These are phyloP conservation scores for Plagiodera versicolora DNA, from an alignment of 2,888 invertebrate species.

Conservation along the genomic window DNA sequence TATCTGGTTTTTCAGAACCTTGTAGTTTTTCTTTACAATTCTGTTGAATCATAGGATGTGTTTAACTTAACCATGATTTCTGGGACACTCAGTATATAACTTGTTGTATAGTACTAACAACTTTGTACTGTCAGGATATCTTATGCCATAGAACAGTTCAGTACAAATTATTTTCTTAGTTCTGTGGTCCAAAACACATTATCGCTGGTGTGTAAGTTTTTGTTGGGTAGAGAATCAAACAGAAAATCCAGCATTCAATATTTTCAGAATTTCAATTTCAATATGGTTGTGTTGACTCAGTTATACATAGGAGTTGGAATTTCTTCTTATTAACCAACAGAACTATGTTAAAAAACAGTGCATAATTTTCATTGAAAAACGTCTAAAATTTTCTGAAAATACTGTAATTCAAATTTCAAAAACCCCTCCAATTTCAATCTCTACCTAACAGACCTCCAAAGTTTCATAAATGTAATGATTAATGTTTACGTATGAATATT, in stretches of 20 bases:
- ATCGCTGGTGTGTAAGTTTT: neutral
- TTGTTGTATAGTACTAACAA: conserved; percentile 41
- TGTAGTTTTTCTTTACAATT: conserved; percentile 1
- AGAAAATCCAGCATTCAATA: neutral
- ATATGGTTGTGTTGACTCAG: too few relatives aligned
- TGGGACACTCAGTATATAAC: conserved; percentile 23
- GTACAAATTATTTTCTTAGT: conserved; percentile 1
- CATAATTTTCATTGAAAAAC: too few relatives aligned
- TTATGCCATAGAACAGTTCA: neutral
- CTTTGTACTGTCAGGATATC: neutral
- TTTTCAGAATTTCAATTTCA: too few relatives aligned
- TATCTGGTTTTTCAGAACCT: conserved; percentile 9
- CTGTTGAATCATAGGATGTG: neutral
- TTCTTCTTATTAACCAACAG: too few relatives aligned
- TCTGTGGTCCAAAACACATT: neutral
- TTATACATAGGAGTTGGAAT: too few relatives aligned
- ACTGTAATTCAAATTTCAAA: neutral
- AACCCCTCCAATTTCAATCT: neutral
- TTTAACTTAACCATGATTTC: neutral
- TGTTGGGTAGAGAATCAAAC: neutral
- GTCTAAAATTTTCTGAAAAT: too few relatives aligned
- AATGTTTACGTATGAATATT: conserved; percentile 20
- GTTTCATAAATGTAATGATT: conserved; percentile 1
- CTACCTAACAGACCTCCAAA: neutral
- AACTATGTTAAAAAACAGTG: too few relatives aligned